phyloP scores from a whole-genome alignment of 92 coral and sea anemone genomes.

The Epizoanthus ramosus region DNA sequence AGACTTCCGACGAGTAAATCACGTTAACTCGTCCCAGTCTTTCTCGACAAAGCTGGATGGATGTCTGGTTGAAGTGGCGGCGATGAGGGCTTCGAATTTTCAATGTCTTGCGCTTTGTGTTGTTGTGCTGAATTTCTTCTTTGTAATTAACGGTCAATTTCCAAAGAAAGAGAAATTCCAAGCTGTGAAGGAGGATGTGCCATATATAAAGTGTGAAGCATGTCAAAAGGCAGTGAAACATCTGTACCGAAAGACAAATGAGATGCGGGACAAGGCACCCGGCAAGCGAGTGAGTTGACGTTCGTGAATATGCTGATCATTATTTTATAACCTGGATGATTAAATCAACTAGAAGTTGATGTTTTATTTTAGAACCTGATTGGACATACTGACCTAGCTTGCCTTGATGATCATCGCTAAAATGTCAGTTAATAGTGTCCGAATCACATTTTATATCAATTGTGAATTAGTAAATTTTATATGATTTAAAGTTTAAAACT shows the following conservation, averaged over 20 bases:
- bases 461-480: too few relatives aligned
- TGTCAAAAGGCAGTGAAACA: constrained; percentile 93
- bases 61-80: neutral
- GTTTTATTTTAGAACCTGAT: neutral
- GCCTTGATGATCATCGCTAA: too few relatives aligned
- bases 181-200: constrained; percentile 84
- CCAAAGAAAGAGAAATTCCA: constrained; percentile 86
- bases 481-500: too few relatives aligned
- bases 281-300: constrained; percentile 61
- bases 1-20: too few relatives aligned
- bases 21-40: constrained; percentile 14
- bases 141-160: constrained; percentile 51
- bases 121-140: constrained; percentile 9
- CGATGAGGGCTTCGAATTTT: constrained; percentile 35
- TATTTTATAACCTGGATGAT: too few relatives aligned
- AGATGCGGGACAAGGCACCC: constrained; percentile 73
- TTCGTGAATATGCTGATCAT: too few relatives aligned
- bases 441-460: too few relatives aligned
- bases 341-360: too few relatives aligned
- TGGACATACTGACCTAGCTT: neutral
- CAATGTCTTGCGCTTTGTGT: constrained; percentile 6
- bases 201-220: constrained; percentile 84
- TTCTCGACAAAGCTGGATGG: neutral
- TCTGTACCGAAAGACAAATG: constrained; percentile 78
- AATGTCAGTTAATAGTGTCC: too few relatives aligned